phyloP scores from a whole-genome alignment of 2,113 vertebrate species.

The Megaceryle torquata region DNA sequence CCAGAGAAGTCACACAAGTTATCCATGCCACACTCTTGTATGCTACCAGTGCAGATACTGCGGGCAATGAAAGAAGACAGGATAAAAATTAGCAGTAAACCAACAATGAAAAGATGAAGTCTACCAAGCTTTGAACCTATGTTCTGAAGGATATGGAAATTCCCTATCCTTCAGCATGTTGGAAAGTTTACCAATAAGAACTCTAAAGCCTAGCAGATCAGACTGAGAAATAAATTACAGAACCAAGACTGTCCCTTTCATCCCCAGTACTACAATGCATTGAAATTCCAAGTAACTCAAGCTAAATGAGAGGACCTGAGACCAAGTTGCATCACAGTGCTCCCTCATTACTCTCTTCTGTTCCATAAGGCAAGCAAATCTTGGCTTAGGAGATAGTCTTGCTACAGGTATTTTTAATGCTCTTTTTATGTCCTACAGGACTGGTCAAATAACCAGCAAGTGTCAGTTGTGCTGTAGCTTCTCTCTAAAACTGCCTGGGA shows the following conservation, averaged over 20 bases:
- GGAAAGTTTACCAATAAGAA: not conserved
- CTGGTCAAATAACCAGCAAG: not conserved
- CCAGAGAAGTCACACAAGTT: not conserved
- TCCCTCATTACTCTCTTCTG: not conserved
- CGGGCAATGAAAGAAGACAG: not conserved
- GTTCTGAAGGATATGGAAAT: not conserved
- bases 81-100: not conserved
- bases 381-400: not conserved
- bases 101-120: not conserved
- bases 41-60: accelerated
- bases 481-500: not conserved
- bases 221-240: not conserved
- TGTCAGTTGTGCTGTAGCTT: not conserved
- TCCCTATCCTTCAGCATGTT: not conserved
- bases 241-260: not conserved
- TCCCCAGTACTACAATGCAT: not conserved
- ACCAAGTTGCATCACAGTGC: not conserved
- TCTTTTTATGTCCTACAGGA: not conserved
- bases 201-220: not conserved
- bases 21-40: not conserved
- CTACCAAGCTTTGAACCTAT: not conserved
- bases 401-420: not conserved
- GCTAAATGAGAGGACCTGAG: not conserved
- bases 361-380: not conserved
- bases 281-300: not conserved